Evolutionary conservation across 1,140 invertebrate species (phyloP), one percentile per base, ranked within the genome.

Genomic region (Drosophila paulistorum): DNA sequence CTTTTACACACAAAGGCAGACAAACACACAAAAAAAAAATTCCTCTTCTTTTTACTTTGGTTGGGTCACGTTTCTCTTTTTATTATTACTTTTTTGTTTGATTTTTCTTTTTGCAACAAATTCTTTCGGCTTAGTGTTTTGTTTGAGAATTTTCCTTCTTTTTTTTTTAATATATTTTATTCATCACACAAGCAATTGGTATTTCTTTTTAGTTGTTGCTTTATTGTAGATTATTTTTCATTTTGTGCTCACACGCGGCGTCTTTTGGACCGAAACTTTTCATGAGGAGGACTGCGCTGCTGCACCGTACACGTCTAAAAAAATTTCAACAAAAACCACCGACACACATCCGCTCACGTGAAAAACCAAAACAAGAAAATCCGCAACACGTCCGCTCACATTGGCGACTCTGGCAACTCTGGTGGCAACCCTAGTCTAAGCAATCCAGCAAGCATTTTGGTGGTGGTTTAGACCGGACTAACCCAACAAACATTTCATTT

Each of bases 41-140:
- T 23, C 45, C 20, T 51, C 20, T 48, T 48, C 20, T 45, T 48
- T 51, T 51, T 51, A 76, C 74, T 70, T 70, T 77, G 76, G 79
- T 74, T 83, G 85, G 85, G 83, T 87, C 77, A 87, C 82, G 83
- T 86, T 86, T 77, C 74, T 71, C 67, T 84, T 87, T 86, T 66
- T 75, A 62, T 41, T 75, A 62, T 61, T 73, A 77, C 68, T 68
- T 68, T 69, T 65, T 59, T 59, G 23, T 61, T 76, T 77, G 79
- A 87, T 77, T 84, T 82, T 30, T 30, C 30, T 30, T 30, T 65
- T 79, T 23, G 45, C 45, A 51, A 14, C 45, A 14, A 48, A 48
- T 48, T 17, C 45, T 48, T 48, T 14, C 45, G 45, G n/a, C 17
- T 59, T 37, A 37, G 57, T 17, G n/a, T 37, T 59, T 17, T 59